Evolutionary conservation across 2,888 invertebrate species (phyloP).

Genomic region (Ennomos erosarius): DNA sequence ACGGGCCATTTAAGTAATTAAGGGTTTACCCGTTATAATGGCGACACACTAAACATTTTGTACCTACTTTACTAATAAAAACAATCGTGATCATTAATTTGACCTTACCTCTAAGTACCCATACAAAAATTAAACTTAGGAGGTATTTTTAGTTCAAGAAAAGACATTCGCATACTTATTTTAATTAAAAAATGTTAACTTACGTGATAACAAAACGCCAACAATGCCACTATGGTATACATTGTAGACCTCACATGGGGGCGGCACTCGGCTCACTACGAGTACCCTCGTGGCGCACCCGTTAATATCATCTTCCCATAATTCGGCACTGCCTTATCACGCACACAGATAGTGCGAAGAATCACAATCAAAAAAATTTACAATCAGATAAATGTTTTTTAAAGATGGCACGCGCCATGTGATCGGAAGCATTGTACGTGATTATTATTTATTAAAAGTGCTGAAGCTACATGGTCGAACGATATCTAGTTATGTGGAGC

Average conservation of each 20-base stretch:
- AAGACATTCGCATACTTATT: too few species aligned
- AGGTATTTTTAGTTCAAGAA: too few species aligned
- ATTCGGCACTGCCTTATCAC: conserved; percentile 15
- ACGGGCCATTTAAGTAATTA: too few species aligned
- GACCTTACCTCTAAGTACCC: too few species aligned
- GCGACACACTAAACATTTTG: too few species aligned
- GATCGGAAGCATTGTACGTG: conserved; percentile 43
- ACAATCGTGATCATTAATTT: too few species aligned
- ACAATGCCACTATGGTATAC: conserved; percentile 42
- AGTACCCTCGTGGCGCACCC: conserved; percentile 11
- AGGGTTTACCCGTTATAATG: too few species aligned
- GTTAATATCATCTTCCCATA: conserved; percentile 28
- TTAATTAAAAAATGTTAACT: too few species aligned
- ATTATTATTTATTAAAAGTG: conserved; percentile 18
- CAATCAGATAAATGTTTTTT: conserved; percentile 35
- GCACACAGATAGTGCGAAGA: conserved; percentile 14
- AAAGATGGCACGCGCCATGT: conserved; percentile 37
- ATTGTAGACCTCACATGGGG: conserved; percentile 48
- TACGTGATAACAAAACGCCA: conserved; percentile 42
- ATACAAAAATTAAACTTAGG: too few species aligned
- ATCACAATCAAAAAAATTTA: conserved; percentile 6
- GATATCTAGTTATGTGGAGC: conserved; percentile 48
- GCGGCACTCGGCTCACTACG: conserved; percentile 37
- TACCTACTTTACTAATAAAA: too few species aligned
- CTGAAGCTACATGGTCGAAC: not conserved